Evolutionary conservation across 2,113 vertebrate species (phyloP).

Genomic region (Corythoichthys haematopterus): DNA sequence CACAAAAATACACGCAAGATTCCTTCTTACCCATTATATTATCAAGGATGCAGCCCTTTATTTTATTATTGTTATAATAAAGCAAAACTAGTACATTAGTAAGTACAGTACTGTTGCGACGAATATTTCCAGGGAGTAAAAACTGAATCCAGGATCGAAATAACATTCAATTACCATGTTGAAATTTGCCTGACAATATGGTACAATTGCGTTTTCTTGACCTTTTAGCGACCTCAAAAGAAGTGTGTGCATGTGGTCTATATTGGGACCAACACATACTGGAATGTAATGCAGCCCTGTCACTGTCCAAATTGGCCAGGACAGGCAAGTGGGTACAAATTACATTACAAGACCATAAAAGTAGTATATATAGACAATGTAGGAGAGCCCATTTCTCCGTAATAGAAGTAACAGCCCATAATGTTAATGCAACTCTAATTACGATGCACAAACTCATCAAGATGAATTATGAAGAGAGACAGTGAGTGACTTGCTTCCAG

Average conservation of each 20-base stretch:
- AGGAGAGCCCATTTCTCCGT: conserved; percentile 35
- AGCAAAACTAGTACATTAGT: no score
- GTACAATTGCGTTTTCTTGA: conserved; percentile 30
- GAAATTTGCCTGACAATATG: conserved; percentile 21
- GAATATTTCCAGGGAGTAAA: not conserved
- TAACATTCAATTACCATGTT: not conserved
- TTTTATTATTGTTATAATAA: no score
- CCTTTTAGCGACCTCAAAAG: conserved; percentile 13
- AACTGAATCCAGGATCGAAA: not conserved
- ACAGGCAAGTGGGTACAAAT: conserved; percentile 61
- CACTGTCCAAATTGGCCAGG: conserved; percentile 49
- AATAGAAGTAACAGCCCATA: conserved; percentile 37
- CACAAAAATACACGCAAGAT: not conserved
- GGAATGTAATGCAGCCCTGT: conserved; percentile 48
- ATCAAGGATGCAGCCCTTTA: not conserved
- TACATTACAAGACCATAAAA: conserved; percentile 61
- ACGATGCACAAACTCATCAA: conserved; percentile 44
- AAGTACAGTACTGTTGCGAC: no score
- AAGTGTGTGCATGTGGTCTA: conserved; percentile 18
- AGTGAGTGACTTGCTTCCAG: conserved; percentile 33
- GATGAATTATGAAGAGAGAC: conserved; percentile 39
- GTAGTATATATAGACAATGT: conserved; percentile 30
- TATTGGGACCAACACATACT: conserved; percentile 53
- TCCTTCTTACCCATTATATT: not conserved
- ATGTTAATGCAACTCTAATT: conserved; percentile 46